Conservation (phyloP, 2,797 vertebrate species). For the Labroides dimidiatus region DNA sequence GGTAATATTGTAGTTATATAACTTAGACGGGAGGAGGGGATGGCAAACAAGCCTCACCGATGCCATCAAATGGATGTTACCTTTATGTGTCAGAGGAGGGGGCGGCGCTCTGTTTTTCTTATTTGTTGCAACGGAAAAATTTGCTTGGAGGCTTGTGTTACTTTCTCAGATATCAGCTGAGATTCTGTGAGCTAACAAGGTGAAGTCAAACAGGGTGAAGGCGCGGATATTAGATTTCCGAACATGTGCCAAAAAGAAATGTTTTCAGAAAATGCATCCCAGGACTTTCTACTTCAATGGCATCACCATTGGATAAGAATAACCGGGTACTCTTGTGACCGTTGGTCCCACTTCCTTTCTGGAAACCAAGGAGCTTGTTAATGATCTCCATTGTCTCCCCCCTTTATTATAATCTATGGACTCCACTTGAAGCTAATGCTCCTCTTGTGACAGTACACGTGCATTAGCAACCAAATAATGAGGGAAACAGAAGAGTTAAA, state of each 20-base stretch:
- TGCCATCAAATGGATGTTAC: constrained; percentile 32
- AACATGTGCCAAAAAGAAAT: background rate
- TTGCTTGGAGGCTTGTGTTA: constrained; percentile 1
- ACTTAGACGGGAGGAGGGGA: constrained; percentile 14
- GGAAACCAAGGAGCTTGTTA: constrained; percentile 65
- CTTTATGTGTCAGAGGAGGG: constrained; percentile 27
- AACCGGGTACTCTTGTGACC: no score
- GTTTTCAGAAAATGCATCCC: background rate
- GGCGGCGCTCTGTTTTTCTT: constrained; percentile 10
- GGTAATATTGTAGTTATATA: constrained; percentile 40
- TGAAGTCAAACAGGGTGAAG: background rate
- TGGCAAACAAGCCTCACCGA: constrained; percentile 23
- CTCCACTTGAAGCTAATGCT: constrained; percentile 46
- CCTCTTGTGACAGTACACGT: constrained; percentile 51
- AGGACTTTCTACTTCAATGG: no score
- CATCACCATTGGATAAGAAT: no score
- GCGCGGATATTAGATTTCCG: no score
- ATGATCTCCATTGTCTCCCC: constrained; percentile 42
- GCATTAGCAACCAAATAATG: constrained; percentile 57
- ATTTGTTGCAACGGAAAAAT: constrained; percentile 5
- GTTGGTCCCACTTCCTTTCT: constrained; percentile 1
- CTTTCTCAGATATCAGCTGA: background rate
- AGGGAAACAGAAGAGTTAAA: constrained; percentile 29
- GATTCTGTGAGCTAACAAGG: constrained; percentile 1
- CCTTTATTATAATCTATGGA: constrained; percentile 41